Conservation (phyloP, 2,888 invertebrate species). For the Loripinus fragilis region DNA sequence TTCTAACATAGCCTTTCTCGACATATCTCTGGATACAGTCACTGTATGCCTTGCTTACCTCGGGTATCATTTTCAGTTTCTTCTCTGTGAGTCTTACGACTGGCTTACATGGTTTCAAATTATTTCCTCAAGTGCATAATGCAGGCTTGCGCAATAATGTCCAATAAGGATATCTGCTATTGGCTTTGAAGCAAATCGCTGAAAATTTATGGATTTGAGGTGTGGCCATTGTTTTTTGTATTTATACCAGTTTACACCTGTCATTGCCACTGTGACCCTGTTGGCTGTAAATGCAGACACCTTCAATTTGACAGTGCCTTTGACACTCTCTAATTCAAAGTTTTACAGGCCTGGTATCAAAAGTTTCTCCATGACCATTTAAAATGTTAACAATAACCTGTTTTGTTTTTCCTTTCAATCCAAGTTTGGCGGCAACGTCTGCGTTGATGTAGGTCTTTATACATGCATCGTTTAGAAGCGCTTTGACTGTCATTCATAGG, state of each 20-base stretch:
- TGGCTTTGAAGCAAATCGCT: background rate
- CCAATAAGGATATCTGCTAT: slow-evolving; percentile 22
- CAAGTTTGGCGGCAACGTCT: slow-evolving; percentile 19
- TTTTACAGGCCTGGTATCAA: slow-evolving; percentile 8
- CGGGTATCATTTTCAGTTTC: slow-evolving; percentile 26
- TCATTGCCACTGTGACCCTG: too few relatives aligned
- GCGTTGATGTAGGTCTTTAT: slow-evolving; percentile 20
- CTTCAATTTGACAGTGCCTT: too few relatives aligned
- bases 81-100: slow-evolving; percentile 25
- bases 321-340: too few relatives aligned
- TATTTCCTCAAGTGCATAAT: background rate
- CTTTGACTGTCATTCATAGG: background rate
- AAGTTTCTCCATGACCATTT: slow-evolving; percentile 3
- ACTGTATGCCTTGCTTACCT: too few relatives aligned
- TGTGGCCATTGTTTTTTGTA: too few relatives aligned
- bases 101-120: background rate
- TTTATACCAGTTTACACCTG: too few relatives aligned
- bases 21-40: too few relatives aligned
- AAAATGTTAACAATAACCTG: slow-evolving; percentile 3
- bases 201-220: slow-evolving; percentile 19
- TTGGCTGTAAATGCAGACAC: too few relatives aligned
- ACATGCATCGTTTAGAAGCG: too few relatives aligned
- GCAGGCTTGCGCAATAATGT: background rate
- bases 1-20: too few relatives aligned
- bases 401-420: background rate